Percentiles rank a stretch among this genome's conserved stretches.
Conservation (phyloP, 2,797 vertebrate species). For the Peromyscus nudipes region DNA sequence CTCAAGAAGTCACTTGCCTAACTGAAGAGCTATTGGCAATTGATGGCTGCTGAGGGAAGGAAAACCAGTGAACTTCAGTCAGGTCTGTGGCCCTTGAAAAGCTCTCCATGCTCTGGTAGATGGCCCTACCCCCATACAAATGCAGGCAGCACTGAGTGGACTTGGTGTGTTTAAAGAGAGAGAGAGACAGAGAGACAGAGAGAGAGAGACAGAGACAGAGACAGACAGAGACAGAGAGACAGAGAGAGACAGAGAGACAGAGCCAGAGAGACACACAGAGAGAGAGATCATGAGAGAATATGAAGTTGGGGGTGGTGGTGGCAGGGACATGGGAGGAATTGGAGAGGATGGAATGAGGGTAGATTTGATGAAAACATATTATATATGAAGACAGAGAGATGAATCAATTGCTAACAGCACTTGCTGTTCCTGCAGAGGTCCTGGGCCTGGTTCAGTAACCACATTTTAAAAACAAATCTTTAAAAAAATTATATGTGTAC, state of each 20-base stretch:
- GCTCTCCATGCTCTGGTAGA: not conserved
- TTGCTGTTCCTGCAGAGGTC: not conserved
- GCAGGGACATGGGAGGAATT: too few relatives aligned
- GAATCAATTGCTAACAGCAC: not conserved
- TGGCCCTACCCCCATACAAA: not conserved
- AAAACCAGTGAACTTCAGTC: not conserved
- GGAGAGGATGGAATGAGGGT: not conserved
- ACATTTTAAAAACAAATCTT: not conserved
- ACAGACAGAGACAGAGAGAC: not conserved
- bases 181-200: not conserved
- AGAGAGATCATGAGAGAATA: not conserved
- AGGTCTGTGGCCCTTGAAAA: not conserved
- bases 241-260: not conserved
- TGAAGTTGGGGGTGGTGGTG: not conserved
- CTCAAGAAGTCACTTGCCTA: too few relatives aligned
- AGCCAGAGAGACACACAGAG: not conserved
- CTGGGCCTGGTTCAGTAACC: not conserved
- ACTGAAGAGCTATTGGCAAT: not conserved
- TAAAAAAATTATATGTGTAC: not conserved
- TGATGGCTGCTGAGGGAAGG: not conserved
- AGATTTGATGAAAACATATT: not conserved
- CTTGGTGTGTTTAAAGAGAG: not conserved
- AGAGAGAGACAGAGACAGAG: not conserved
- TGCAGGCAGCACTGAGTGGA: not conserved
- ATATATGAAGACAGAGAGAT: too few relatives aligned